Conservation (phyloP, 2,888 invertebrate genomes). For the Sesia apiformis region DNA sequence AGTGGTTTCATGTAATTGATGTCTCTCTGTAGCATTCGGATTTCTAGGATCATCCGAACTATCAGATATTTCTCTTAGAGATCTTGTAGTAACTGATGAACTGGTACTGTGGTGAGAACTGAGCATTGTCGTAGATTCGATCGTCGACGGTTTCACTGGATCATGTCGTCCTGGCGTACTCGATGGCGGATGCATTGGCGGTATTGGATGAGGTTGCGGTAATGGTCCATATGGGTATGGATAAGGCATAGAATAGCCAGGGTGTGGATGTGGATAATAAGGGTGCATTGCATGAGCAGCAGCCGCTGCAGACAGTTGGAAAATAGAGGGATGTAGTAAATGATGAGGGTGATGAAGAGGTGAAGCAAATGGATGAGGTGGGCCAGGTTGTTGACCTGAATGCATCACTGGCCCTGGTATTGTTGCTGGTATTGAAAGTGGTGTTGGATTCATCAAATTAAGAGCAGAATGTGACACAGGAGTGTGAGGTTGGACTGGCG, state of each 20-base stretch:
- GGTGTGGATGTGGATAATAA: conserved; percentile 80
- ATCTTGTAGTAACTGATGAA: conserved; percentile 81
- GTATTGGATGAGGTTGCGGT: conserved; percentile 83
- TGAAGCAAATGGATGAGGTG: conserved; percentile 79
- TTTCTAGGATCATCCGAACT: conserved; percentile 62
- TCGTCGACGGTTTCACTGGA: conserved; percentile 66
- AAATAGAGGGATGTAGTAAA: conserved; percentile 78
- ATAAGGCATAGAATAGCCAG: conserved; percentile 80
- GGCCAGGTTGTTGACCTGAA: conserved; percentile 82
- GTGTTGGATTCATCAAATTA: conserved; percentile 76
- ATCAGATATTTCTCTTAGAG: conserved; percentile 75
- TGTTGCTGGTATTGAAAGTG: conserved; percentile 76
- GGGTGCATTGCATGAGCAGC: conserved; percentile 80
- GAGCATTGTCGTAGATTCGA: conserved; percentile 80
- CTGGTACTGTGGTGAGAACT: conserved; percentile 82
- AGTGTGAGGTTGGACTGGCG: conserved; percentile 58
- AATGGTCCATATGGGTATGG: conserved; percentile 83
- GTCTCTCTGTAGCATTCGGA: conserved; percentile 70
- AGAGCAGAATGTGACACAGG: conserved; percentile 77
- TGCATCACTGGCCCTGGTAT: conserved; percentile 82
- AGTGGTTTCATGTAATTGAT: conserved; percentile 78
- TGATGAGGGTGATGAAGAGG: conserved; percentile 84
- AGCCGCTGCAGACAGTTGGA: conserved; percentile 74
- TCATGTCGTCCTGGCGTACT: conserved; percentile 65
- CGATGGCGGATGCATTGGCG: conserved; percentile 75